These are phyloP conservation scores for Amyelois transitella DNA, from an alignment of 1,140 invertebrate species.

Conservation along the genomic window DNA sequence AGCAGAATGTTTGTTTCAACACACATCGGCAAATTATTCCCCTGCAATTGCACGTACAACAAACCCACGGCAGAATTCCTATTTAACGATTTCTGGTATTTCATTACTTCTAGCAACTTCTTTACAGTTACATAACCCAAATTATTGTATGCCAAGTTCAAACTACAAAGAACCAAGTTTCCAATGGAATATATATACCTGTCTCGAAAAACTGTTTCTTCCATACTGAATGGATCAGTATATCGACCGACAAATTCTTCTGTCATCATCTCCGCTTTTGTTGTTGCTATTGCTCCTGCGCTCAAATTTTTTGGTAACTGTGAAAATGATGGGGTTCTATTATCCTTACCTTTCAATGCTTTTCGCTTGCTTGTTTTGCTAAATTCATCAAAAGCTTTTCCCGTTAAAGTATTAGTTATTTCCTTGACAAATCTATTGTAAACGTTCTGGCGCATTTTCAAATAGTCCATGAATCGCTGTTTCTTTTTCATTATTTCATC, in stretches of 20 bases:
- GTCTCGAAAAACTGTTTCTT: neutral
- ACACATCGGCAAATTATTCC: constrained; percentile 14
- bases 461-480: constrained; percentile 12
- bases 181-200: constrained; percentile 15
- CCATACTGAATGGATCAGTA: constrained; percentile 10
- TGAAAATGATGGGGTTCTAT: neutral
- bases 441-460: constrained; percentile 13
- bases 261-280: constrained; percentile 6
- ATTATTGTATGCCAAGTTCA: constrained; percentile 25
- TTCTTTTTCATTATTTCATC: constrained; percentile 18
- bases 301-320: neutral
- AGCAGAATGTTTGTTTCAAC: neutral
- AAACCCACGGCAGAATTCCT: constrained; percentile 4
- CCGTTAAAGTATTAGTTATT: neutral
- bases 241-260: constrained; percentile 8
- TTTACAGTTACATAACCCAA: constrained; percentile 5
- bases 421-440: constrained; percentile 9
- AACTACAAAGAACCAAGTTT: constrained; percentile 14
- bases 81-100: constrained; percentile 4
- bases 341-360: neutral
- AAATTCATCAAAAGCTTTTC: neutral
- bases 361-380: neutral
- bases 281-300: neutral
- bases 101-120: constrained; percentile 12
- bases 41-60: constrained; percentile 16